Evolutionary conservation across 2,888 invertebrate genomes (phyloP), one percentile per base, ranked within the genome.

Genomic region (Macaria liturata): DNA sequence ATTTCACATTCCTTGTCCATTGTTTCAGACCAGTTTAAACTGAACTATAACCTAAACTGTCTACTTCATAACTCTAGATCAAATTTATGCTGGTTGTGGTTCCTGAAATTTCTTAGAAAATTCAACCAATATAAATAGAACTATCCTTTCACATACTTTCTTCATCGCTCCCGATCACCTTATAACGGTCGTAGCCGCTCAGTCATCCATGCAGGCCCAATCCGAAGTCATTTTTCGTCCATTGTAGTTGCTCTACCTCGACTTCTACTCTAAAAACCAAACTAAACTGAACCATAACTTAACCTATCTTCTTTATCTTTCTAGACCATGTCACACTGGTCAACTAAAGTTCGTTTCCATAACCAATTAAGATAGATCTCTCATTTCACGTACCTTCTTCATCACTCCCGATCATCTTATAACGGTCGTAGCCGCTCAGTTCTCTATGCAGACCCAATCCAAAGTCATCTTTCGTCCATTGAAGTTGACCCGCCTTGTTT

Each of bases 381-480:
- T 7, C 4, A 37, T 37, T 37, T 7, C 34, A 80, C 93, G 88
- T 83, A 95, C 98, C 98, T 94, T 98, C 97, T 85, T 97, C 97
- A 80, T 98, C 97, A 76, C 96, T 97, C 46, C 99, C 99, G 67
- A 98, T 96, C 98, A 99, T 99, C 66, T 96, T 95, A 88, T 99
- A 99, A 59, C 99, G 94, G 62, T 98, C 97, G 86, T 97, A 99
- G 43, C 97, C 98, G 61, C 97, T 96, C 59, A 99, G 93, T 73
- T 97, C 96, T 67, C 98, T 93, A 77, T 98, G 97, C 0, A 96
- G 95, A 1, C 99, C 99, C 39, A 99, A 93, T 0, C 98, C 99
- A 77, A 98, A 99, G 79, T 98, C 98, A 78, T 98, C 98, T 79
- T 98, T 97, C 58, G 98, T 98, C 99, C 99, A 99, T 84, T 99